Percentiles rank a stretch among this genome's conserved stretches.
Evolutionary conservation across 2,888 invertebrate genomes (phyloP).

Genomic region (Cheilosia variabilis): DNA sequence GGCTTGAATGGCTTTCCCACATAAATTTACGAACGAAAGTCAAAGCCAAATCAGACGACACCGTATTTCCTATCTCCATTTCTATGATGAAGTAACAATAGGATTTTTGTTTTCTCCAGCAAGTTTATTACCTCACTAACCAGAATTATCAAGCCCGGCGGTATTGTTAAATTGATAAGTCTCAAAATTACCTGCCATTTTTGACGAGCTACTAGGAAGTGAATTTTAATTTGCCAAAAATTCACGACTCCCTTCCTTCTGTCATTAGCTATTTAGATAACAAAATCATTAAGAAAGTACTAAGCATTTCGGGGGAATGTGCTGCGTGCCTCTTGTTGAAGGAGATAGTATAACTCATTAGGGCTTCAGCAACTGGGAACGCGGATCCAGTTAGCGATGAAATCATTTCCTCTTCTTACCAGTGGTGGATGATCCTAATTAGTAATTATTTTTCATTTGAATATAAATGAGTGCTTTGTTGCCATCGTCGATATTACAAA

Average conservation of each 20-base stretch:
- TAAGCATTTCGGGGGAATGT: constrained; percentile 11
- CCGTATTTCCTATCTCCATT: background rate
- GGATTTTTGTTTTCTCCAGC: background rate
- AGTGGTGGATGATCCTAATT: background rate
- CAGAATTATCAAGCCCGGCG: background rate
- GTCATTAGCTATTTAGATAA: background rate
- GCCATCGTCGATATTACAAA: background rate
- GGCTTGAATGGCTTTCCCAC: constrained; percentile 32
- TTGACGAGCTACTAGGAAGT: background rate
- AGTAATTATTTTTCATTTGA: constrained; percentile 2
- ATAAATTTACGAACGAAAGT: constrained; percentile 36
- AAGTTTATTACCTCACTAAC: background rate
- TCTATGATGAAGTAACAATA: background rate
- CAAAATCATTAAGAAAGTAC: constrained; percentile 6
- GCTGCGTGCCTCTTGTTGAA: background rate
- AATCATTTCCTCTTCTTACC: background rate
- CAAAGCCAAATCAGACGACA: constrained; percentile 33
- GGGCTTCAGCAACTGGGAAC: background rate
- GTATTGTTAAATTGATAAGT: background rate
- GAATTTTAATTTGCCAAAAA: background rate
- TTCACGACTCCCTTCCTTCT: background rate
- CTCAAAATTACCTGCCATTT: background rate
- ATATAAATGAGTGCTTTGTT: background rate
- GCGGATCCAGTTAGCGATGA: background rate
- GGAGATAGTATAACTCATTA: background rate